These are phyloP conservation scores for Creontiades dilutus DNA, from an alignment of 2,888 invertebrate species.

Conservation along the genomic window DNA sequence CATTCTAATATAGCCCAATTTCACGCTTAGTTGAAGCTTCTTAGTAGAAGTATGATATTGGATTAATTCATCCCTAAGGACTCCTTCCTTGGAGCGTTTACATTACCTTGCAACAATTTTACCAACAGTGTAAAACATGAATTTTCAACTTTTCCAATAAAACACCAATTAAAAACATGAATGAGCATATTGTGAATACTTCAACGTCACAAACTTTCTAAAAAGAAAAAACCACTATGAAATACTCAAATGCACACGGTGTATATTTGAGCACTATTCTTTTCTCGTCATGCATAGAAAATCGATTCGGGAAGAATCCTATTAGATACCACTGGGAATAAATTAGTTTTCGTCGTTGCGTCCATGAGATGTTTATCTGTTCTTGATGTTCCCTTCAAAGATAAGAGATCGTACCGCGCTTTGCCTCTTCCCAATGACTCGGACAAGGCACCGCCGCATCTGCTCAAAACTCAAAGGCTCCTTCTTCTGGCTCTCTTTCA, in stretches of 20 bases:
- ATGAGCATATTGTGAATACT: too few species aligned
- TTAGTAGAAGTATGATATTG: too few species aligned
- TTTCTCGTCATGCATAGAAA: not conserved
- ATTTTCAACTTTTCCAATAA: too few species aligned
- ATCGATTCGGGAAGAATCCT: not conserved
- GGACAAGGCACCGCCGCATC: not conserved
- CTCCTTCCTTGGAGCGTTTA: too few species aligned
- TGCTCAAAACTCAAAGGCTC: not conserved
- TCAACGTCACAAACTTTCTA: too few species aligned
- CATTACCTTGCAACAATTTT: too few species aligned
- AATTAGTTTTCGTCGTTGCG: conserved; percentile 41
- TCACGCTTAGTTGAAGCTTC: too few species aligned
- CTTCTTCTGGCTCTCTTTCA: not conserved
- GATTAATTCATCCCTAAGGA: too few species aligned
- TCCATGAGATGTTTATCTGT: conserved; percentile 9
- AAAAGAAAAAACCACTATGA: too few species aligned
- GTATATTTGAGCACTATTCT: not conserved
- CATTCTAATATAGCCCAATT: too few species aligned
- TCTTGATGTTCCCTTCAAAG: conserved; percentile 17
- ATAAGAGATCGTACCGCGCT: not conserved
- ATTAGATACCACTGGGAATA: conserved; percentile 49
- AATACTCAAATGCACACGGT: not conserved
- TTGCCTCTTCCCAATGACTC: not conserved
- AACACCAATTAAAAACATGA: too few species aligned
- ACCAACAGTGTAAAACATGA: too few species aligned